Conservation (phyloP, 1,140 invertebrate species). For the Gonioctena quinquepunctata region DNA sequence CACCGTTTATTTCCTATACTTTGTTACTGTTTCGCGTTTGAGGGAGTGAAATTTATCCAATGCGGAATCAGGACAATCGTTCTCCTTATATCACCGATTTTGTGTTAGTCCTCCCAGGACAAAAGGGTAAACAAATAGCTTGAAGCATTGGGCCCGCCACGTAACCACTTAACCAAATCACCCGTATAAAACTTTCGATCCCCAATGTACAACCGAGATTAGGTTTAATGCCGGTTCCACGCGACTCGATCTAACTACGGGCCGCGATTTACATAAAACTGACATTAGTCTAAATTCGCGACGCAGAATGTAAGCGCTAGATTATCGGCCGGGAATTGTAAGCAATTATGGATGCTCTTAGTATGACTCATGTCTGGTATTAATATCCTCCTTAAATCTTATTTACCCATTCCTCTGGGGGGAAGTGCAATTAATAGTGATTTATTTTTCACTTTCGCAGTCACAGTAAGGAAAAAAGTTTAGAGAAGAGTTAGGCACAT, state of each 20-base stretch:
- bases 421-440: no score
- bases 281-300: slow-evolving; percentile 34
- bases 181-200: slow-evolving; percentile 2
- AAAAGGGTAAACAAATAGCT: slow-evolving; percentile 3
- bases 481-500: no score
- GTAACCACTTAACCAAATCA: background rate
- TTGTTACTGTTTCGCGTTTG: no score
- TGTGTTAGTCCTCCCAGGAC: no score
- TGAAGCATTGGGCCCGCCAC: background rate
- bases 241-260: slow-evolving; percentile 7
- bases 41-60: no score
- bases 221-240: slow-evolving; percentile 5
- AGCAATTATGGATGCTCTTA: background rate
- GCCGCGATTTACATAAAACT: slow-evolving; percentile 38
- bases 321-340: background rate
- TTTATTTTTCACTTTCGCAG: no score
- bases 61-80: no score
- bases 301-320: background rate
- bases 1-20: no score
- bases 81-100: no score
- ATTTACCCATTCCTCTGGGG: background rate
- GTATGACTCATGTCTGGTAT: background rate
- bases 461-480: no score
- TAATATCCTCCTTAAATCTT: background rate
- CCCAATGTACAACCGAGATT: slow-evolving; percentile 1